phyloP scores from a whole-genome alignment of 1,140 invertebrate species.

The Brachionus asplanchnoidis region DNA sequence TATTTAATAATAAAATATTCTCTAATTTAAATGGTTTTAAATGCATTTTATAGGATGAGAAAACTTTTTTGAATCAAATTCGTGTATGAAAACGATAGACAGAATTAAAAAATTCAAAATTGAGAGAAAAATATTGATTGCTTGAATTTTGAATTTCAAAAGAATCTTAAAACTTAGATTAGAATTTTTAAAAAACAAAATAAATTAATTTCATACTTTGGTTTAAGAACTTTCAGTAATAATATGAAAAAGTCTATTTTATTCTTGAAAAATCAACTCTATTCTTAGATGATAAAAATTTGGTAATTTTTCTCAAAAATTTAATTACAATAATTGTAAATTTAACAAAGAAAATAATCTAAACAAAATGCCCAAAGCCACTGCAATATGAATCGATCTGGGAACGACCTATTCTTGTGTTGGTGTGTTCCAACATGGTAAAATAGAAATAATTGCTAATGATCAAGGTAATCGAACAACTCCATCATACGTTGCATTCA shows the following conservation, averaged over 20 bases:
- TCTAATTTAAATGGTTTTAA: no score
- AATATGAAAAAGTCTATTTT: background rate
- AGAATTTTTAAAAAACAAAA: no score
- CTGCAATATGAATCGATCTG: constrained; percentile 51
- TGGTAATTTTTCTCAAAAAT: background rate
- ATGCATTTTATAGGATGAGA: no score
- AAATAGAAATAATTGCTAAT: constrained; percentile 85
- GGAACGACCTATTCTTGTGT: constrained; percentile 52
- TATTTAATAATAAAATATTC: no score
- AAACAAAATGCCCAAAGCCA: constrained; percentile 44
- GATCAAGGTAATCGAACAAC: constrained; percentile 85
- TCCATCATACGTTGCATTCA: constrained; percentile 83
- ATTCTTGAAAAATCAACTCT: background rate
- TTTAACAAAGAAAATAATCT: background rate
- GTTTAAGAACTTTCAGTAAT: constrained; percentile 51
- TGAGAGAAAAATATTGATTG: no score
- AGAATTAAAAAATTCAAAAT: no score
- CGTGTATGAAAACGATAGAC: no score
- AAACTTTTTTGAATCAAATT: no score
- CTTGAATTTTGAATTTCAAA: no score
- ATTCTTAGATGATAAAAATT: background rate
- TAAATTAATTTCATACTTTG: no score
- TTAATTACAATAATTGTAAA: background rate
- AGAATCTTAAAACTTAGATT: no score
- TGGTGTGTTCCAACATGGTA: constrained; percentile 65